Base-by-base conservation (phyloP, 1,140 invertebrate genomes). In the Anastatus disparis region DNA sequence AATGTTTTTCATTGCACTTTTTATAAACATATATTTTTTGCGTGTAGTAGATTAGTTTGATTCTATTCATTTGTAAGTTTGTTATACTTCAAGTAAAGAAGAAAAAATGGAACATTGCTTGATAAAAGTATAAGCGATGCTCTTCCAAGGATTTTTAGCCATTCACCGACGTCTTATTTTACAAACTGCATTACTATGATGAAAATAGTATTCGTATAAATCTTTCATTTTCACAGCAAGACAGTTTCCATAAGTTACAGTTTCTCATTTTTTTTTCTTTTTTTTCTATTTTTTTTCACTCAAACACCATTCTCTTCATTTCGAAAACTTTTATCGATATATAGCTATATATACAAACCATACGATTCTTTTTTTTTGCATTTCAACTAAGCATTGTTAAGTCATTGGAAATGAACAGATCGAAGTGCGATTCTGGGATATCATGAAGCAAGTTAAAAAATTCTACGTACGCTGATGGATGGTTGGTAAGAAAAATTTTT, bases 321-420 rank as follows among this genome's bases (percentile, higher is more conserved):
- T 55, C 27, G 52, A 55, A 55, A 55, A 55, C 26, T 12, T 29
- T 26, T 4, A 7, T 46, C 3, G 12, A 42, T 8, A 10, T 35
- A 35, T 35, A 6, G 10, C 31, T 35, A 6, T 35, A 17, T 48
- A 17, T 17, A 17, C 17, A 48, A 4, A 10, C 29, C 27, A 10
- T 15, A 17, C 27, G 27, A 15, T 9, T 20, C 52, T 35, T 20
- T 55, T 29, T 29, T 55, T 35, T 55, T 20, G 52, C 52, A 55
- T 55, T 31, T 20, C 27, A 55, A 55, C 52, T 22, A 55, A 35
- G 52, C 52, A 55, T 55, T 55, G 52, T 55, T 55, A 55, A 55
- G 52, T 17, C 29, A 31, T 55, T 31, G 6, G 6, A 55, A 29
- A 55, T 55, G 52, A 55, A 31, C 15, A 55, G 31, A 55, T 55